phyloP scores from a whole-genome alignment of 2,113 vertebrate species.

The Arothron firmamentum region DNA sequence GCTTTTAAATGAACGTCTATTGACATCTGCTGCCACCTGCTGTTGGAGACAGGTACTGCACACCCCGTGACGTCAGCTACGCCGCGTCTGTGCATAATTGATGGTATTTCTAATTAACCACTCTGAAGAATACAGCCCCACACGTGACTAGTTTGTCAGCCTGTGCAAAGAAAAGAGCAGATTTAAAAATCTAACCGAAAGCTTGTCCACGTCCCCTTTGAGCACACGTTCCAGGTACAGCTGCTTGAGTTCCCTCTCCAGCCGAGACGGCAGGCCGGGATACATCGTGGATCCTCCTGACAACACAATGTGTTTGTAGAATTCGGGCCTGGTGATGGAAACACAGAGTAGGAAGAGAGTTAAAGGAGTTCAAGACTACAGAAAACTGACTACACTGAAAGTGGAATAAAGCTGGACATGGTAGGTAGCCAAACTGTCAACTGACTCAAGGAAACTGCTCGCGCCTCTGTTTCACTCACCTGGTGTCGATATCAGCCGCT shows the following conservation, averaged over 20 bases:
- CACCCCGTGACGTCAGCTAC: background rate
- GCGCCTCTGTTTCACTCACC: slow-evolving; percentile 67
- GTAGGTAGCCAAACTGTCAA: background rate
- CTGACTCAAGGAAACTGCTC: background rate
- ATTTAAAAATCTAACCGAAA: slow-evolving; percentile 82
- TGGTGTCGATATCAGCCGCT: slow-evolving; percentile 97
- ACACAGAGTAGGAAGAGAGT: slow-evolving; percentile 1
- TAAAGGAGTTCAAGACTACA: too few relatives aligned
- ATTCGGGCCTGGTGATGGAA: slow-evolving; percentile 81
- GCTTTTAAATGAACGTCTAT: background rate
- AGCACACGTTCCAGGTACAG: slow-evolving; percentile 96
- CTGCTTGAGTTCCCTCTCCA: slow-evolving; percentile 97
- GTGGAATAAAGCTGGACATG: background rate
- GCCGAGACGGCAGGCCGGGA: slow-evolving; percentile 90
- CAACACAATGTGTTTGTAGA: slow-evolving; percentile 98
- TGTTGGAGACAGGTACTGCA: slow-evolving; percentile 27
- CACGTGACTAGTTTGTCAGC: too few relatives aligned
- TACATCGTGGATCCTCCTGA: slow-evolving; percentile 99
- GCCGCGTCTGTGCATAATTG: background rate
- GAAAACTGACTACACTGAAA: too few relatives aligned
- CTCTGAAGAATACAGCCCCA: too few relatives aligned
- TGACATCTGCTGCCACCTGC: slow-evolving; percentile 40
- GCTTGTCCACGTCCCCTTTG: slow-evolving; percentile 97
- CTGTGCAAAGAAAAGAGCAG: background rate
- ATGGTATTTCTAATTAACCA: background rate